These are phyloP conservation scores for Caloenas nicobarica DNA, from an alignment of 2,113 vertebrate species.

Conservation along the genomic window DNA sequence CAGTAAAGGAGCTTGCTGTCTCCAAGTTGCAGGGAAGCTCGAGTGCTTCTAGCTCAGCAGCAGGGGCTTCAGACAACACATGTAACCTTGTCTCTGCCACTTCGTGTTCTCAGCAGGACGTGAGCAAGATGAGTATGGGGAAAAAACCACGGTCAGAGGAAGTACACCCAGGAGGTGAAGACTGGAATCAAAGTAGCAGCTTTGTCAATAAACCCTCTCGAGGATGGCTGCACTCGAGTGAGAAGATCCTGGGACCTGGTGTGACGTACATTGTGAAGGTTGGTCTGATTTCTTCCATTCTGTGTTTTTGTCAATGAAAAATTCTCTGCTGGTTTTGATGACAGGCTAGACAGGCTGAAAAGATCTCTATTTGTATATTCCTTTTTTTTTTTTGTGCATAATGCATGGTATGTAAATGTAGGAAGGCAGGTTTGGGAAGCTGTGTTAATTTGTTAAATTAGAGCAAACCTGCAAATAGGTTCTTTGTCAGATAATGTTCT, in stretches of 20 bases:
- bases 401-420: slow-evolving; percentile 33
- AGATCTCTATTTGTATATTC: slow-evolving; percentile 16
- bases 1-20: slow-evolving; percentile 94
- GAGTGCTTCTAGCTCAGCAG: slow-evolving; percentile 79
- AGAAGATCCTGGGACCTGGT: slow-evolving; percentile 96
- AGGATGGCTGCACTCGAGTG: slow-evolving; percentile 90
- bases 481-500: not conserved
- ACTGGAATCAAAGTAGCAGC: slow-evolving; percentile 80
- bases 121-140: slow-evolving; percentile 79
- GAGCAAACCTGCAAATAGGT: slow-evolving; percentile 15
- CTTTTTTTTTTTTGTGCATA: slow-evolving; percentile 13
- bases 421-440: slow-evolving; percentile 4
- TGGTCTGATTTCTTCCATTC: slow-evolving; percentile 74
- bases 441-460: slow-evolving; percentile 27
- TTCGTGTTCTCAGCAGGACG: slow-evolving; percentile 85
- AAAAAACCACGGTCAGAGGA: slow-evolving; percentile 87
- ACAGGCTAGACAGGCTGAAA: slow-evolving; percentile 33
- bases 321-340: slow-evolving; percentile 20
- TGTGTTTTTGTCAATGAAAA: slow-evolving; percentile 73
- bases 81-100: slow-evolving; percentile 81
- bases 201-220: slow-evolving; percentile 84
- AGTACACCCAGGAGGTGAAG: slow-evolving; percentile 77
- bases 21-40: slow-evolving; percentile 92
- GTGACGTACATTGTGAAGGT: slow-evolving; percentile 98
- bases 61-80: slow-evolving; percentile 81